Evolutionary conservation across 2,113 vertebrate genomes (phyloP).

Genomic region (Phylloscopus whistleri): DNA sequence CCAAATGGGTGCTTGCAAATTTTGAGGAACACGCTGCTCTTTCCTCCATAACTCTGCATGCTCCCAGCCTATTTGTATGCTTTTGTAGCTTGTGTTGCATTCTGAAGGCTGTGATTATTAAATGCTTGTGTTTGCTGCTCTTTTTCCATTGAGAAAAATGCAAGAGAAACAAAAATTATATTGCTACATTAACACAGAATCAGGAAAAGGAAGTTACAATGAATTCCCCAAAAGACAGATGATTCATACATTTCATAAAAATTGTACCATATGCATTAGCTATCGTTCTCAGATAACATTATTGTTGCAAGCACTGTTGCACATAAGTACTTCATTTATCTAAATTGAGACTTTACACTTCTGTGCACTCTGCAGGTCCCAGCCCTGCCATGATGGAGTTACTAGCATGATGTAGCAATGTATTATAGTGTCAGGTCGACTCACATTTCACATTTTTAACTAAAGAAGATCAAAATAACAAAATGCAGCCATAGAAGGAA

Average conservation of each 20-base stretch:
- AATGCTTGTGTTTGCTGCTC: neutral
- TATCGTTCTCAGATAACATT: conserved; percentile 13
- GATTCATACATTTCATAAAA: conserved; percentile 57
- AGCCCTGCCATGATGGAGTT: neutral
- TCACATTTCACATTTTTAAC: neutral
- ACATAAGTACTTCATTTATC: conserved; percentile 36
- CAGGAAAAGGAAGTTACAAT: neutral
- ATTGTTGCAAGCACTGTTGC: conserved; percentile 36
- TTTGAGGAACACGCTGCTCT: neutral
- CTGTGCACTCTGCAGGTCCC: neutral
- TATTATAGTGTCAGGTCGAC: neutral
- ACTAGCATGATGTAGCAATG: neutral
- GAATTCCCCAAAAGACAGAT: conserved; percentile 30
- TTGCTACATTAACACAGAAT: neutral
- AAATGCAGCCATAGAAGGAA: neutral
- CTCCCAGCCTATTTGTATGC: neutral
- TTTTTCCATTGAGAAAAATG: neutral
- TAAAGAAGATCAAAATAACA: neutral
- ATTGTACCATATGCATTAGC: neutral
- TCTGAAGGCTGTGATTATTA: conserved; percentile 24
- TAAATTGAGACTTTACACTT: conserved; percentile 11
- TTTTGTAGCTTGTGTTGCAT: neutral
- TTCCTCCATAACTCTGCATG: neutral
- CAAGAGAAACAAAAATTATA: conserved; percentile 34
- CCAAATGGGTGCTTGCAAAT: neutral